Base-by-base conservation (phyloP, 2,888 invertebrate species). In the Uropetala carovei region DNA sequence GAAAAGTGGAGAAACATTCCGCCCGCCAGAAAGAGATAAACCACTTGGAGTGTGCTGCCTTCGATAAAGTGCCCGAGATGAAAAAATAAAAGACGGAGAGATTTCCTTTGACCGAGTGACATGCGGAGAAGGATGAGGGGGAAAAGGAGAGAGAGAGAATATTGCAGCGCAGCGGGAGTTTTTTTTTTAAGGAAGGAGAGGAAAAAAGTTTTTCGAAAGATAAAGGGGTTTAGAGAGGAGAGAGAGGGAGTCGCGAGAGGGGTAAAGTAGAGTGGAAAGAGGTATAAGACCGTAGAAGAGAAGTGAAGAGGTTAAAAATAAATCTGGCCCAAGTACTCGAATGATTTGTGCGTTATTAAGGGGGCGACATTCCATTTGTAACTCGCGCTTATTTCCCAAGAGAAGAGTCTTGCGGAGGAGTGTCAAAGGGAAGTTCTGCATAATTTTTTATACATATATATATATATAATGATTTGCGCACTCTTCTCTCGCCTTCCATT, bases 71-170 rank as follows among this genome's bases (percentile, higher is more conserved):
- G 75, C 27, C 75, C 75, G 75, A 27, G 75, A 27, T 75, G 75
- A 75, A 75, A 75, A 75, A 75, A 75, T 75, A 75, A 75, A 27
- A 27, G 75, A 75, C 22, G 27, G 22, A 75, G n/a, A 75, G 75
- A 22, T 75, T 75, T 75, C 75, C 75, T 75, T 75, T 75, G 75
- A 75, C 75, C 22, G 22, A 5, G 75, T 27, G 22, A 75, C 27
- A 27, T 13, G 9, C 27, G 7, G 14, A 22, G 75, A 75, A 11
- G 13, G 75, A 75, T 8, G 0, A 14, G 22, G 22, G 0, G 27
- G 0, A 16, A n/a, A 16, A 16, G 64, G 16, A 18, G 68, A n/a
- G 16, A 18, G 68, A n/a, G 43, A 43, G 43, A 43, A 43, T 43
- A 43, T 43, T 43, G 43, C 43, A 43, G 43, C 43, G 43, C 43